Evolutionary conservation across 1,140 invertebrate genomes (phyloP).

Genomic region (Neodiprion pinetum): DNA sequence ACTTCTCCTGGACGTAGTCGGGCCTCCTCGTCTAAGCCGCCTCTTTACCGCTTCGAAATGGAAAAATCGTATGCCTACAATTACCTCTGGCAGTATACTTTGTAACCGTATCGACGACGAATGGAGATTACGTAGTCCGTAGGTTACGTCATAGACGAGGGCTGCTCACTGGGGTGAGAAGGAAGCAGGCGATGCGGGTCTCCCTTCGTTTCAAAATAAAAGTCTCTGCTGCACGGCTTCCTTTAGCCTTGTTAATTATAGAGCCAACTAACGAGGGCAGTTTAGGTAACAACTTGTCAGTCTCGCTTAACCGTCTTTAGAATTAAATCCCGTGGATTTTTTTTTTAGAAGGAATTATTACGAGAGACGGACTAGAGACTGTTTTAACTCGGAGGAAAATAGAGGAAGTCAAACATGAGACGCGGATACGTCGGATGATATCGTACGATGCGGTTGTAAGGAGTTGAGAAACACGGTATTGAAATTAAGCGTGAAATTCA

Average conservation of each 20-base stretch:
- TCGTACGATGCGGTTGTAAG: too few relatives aligned
- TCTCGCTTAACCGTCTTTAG: too few relatives aligned
- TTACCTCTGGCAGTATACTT: not conserved
- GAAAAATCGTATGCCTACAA: not conserved
- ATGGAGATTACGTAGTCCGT: not conserved
- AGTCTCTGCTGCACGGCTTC: not conserved
- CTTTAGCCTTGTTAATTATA: not conserved
- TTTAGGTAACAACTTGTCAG: too few relatives aligned
- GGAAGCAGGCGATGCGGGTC: not conserved
- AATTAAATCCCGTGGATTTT: too few relatives aligned
- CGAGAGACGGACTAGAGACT: too few relatives aligned
- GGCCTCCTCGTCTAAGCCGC: not conserved
- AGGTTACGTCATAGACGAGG: not conserved
- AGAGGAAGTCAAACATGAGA: too few relatives aligned
- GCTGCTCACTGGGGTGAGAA: not conserved
- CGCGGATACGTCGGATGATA: too few relatives aligned
- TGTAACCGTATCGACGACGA: not conserved
- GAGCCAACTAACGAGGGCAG: not conserved
- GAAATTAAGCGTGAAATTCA: too few relatives aligned
- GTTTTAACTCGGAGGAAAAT: too few relatives aligned
- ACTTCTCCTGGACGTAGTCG: not conserved
- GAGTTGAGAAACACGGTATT: too few relatives aligned
- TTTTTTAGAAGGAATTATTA: too few relatives aligned
- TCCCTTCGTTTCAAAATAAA: not conserved
- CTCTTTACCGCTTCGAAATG: not conserved